Evolutionary conservation across 1,140 invertebrate genomes (phyloP), one percentile per base, ranked within the genome.

Genomic region (Eupristina koningsbergeri): DNA sequence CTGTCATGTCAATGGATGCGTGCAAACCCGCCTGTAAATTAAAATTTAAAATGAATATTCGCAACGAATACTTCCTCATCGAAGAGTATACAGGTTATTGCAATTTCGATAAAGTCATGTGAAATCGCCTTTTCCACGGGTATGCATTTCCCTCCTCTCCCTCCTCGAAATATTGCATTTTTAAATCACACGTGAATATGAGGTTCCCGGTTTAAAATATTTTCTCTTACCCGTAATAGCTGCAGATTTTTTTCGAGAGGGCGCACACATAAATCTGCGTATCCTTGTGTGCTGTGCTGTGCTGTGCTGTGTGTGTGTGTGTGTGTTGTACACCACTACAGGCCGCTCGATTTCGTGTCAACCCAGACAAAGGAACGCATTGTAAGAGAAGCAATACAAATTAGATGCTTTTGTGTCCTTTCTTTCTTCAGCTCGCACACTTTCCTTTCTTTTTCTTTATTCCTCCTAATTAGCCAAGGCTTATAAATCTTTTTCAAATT

Each of bases 361-460:
- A 50, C 26, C 29, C 81, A 77, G 81, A 83, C 81, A 83, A 83
- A 83, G 61, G 63, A 83, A 69, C 58, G 74, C 45, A 45, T 75
- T 83, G 81, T 83, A 26, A 31, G 74, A 76, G 74, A 76, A 76
- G 58, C 58, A 47, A 77, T 83, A 69, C 34, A 63, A 83, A 83
- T 71, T 77, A 83, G 81, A 77, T 69, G 74, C 81, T 77, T 83
- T 83, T 83, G 81, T 83, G 34, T 77, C 45, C 74, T 76, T 77
- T 82, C 63, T 63, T 53, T 77, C 63, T 69, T 76, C 15, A 45
- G 45, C 31, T 39, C 34, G 31, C 45, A 53, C n/a, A 39, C 61
- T 19, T 34, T 19, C 1, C 77, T 50, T 34, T 63, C n/a, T 64
- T 64, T 79, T 50, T 69, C 31, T 50, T 50, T 50, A 50, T 50